Evolutionary conservation across 2,888 invertebrate genomes (phyloP), one percentile per base, ranked within the genome.

Genomic region (Nomada hirtipes): DNA sequence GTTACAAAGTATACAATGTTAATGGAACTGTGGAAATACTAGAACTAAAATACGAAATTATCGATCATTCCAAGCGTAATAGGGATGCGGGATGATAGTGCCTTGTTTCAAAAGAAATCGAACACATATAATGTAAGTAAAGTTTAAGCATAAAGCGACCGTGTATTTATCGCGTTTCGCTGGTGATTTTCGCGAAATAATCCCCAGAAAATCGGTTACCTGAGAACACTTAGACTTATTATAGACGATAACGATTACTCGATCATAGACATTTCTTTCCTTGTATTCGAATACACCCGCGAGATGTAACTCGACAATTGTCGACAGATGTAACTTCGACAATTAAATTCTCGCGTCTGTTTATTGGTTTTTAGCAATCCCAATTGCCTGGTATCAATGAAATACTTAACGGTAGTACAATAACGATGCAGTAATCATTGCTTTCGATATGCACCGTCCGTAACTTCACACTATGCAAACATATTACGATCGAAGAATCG

Each of bases 211-310:
- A 88, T 82, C 74, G 82, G 83, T 84, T 88, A 86, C 82, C 86
- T 88, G 86, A 88, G 64, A 82, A 71, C 75, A 84, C 67, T 70
- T 85, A 86, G 76, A 83, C 65, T 88, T 88, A 88, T 59, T 74
- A 76, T 87, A 83, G 86, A 79, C 64, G 78, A 86, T 88, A 88
- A 86, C 69, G 18, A 68, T 76, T 71, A 71, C 52, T 55, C 61
- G 71, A 75, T 82, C 57, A 36, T 36, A 36, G 36, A 36, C 36
- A 36, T 76, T 79, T 67, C 65, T 44, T 69, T n/a, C 9, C 10
- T 20, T 13, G 11, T 23, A 20, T 10, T 18, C 42, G 18, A 20
- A 26, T 18, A 11, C 10, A 15, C n/a, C 13, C 4, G 26, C 47
- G 23, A 47, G 47, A 47, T 29, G 20, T 44, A n/a, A n/a, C n/a